These are phyloP conservation scores for Drosophila arizonae DNA, from an alignment of 1,140 invertebrate species.

Conservation along the genomic window DNA sequence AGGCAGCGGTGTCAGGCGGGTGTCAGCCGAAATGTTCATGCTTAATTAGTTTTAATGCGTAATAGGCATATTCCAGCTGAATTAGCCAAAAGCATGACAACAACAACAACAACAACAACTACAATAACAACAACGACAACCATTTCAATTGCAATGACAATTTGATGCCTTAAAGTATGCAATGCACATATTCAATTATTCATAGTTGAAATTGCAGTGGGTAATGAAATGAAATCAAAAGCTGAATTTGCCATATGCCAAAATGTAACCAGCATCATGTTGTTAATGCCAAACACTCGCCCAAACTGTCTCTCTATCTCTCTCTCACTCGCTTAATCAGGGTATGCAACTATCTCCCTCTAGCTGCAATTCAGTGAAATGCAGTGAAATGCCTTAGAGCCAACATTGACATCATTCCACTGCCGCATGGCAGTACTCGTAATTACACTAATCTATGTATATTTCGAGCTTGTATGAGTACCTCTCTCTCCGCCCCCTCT, in stretches of 20 bases:
- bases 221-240: constrained; percentile 78
- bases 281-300: constrained; percentile 23
- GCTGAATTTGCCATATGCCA: constrained; percentile 59
- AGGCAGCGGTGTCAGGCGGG: not conserved
- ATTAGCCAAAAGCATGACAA: constrained; percentile 60
- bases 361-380: constrained; percentile 43
- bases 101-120: constrained; percentile 26
- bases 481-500: not conserved
- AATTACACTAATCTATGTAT: constrained; percentile 75
- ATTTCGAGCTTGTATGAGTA: constrained; percentile 32
- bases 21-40: constrained; percentile 54
- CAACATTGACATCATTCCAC: constrained; percentile 62
- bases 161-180: constrained; percentile 73
- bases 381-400: constrained; percentile 69
- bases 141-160: constrained; percentile 40
- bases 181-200: constrained; percentile 72
- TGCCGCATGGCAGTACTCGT: constrained; percentile 43
- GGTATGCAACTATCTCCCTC: not conserved
- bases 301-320: not conserved
- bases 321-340: not conserved
- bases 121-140: constrained; percentile 21
- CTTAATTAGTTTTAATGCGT: constrained; percentile 77
- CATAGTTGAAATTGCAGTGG: constrained; percentile 73
- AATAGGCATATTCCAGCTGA: constrained; percentile 74
- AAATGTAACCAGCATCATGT: constrained; percentile 27